Evolutionary conservation across 2,113 vertebrate species (phyloP).

Genomic region (Actinemys pallida): DNA sequence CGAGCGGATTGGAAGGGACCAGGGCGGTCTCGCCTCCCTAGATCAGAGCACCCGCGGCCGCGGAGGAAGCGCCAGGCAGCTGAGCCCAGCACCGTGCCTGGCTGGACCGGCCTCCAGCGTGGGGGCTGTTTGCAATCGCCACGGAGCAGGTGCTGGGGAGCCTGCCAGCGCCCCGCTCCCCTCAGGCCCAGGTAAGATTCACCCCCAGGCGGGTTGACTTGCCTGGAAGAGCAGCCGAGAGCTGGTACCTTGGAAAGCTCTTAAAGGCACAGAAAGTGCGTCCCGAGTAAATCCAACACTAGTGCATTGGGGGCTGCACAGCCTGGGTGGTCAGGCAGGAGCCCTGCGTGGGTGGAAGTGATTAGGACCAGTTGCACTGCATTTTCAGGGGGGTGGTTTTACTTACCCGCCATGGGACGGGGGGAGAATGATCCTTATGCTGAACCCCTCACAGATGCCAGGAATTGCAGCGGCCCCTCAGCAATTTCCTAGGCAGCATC

Average conservation of each 20-base stretch:
- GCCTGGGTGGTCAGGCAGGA: not conserved
- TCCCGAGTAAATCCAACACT: not conserved
- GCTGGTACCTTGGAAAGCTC: not conserved
- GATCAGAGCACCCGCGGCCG: not conserved
- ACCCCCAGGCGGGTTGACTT: rapidly evolving
- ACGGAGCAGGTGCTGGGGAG: not conserved
- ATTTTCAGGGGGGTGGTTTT: not conserved
- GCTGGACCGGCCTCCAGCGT: not conserved
- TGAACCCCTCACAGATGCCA: not conserved
- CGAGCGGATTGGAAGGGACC: not conserved
- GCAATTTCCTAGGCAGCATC: no score
- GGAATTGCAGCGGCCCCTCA: not conserved
- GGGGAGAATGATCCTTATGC: no score
- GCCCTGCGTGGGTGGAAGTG: rapidly evolving
- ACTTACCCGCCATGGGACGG: no score
- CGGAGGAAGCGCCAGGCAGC: not conserved
- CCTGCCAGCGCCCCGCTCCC: no score
- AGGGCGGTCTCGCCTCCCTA: not conserved
- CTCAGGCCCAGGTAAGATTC: not conserved
- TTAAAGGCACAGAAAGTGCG: no score
- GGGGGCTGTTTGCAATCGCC: not conserved
- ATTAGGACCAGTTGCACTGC: rapidly evolving
- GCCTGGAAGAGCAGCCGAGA: no score
- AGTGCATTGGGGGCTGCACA: no score
- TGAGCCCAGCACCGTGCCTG: not conserved